Evolutionary conservation across 2,888 invertebrate species (phyloP), one percentile per base, ranked within the genome.

Genomic region (Aleiodes leptofemur): DNA sequence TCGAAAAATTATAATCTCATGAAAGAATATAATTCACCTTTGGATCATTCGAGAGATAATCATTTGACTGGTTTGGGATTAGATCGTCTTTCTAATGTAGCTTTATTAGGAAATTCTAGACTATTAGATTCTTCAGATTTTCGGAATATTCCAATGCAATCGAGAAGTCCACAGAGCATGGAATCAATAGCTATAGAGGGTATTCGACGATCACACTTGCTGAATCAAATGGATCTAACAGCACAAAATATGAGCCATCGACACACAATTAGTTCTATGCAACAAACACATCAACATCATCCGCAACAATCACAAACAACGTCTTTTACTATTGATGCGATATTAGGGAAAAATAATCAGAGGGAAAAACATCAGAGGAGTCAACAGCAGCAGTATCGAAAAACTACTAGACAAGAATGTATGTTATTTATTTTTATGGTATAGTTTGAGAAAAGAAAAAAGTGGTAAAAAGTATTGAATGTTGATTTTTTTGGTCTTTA

Each of bases 311-410:
- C 87, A 66, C 89, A 89, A 74, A 93, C 93, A 56, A 95, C 95
- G 85, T 95, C 96, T 6, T 97, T 97, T 84, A 96, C 96, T 31
- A 97, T 97, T 82, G 96, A 96, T 79, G 96, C 96, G 78, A 96
- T 96, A 84, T 92, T 97, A 82, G 96, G 96, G 0, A 93, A 94
- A 74, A 93, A 90, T 57, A 86, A 84, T 77, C 86, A 87, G 55
- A 83, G 86, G 61, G 89, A 89, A 48, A 89, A 89, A 72, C 84
- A 85, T 72, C 82, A 82, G 43, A 84, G 86, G 11, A 81, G 75
- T 9, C 87, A 86, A 64, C 84, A 84, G 13, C 87, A 87, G 43
- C 80, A 85, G 51, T 86, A 84, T 76, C 84, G 87, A 64, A 87
- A 88, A 76, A 43, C 75, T 0, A 38, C 72, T 1, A 74, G 79